These are phyloP conservation scores for Watsonalla binaria DNA, from an alignment of 2,888 invertebrate species.

Conservation along the genomic window DNA sequence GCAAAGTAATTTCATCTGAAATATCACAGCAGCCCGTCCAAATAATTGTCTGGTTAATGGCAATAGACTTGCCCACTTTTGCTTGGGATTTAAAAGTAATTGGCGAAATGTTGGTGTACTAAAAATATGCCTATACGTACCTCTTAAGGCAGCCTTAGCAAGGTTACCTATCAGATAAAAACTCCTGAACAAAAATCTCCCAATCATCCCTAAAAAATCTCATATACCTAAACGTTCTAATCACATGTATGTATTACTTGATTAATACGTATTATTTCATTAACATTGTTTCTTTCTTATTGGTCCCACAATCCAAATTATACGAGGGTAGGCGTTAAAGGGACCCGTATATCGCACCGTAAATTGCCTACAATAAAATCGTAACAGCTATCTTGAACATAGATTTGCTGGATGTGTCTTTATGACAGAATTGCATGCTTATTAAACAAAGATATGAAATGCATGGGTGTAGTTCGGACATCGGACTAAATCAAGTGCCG, in stretches of 20 bases:
- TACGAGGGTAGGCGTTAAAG: slow-evolving; percentile 64
- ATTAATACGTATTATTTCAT: slow-evolving; percentile 55
- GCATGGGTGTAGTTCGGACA: too few species aligned
- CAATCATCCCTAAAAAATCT: background rate
- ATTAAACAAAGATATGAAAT: background rate
- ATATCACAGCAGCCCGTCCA: too few species aligned
- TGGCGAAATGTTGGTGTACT: too few species aligned
- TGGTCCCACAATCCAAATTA: slow-evolving; percentile 63
- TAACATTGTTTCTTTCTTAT: slow-evolving; percentile 62
- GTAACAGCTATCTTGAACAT: slow-evolving; percentile 39
- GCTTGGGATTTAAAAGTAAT: too few species aligned
- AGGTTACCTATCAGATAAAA: too few species aligned
- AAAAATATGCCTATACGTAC: too few species aligned
- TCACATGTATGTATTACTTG: slow-evolving; percentile 34
- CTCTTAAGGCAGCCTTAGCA: too few species aligned
- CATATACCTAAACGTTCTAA: slow-evolving; percentile 16
- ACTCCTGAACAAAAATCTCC: too few species aligned
- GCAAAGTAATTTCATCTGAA: too few species aligned
- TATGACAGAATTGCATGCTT: background rate
- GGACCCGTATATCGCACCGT: slow-evolving; percentile 63
- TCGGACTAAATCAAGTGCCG: too few species aligned
- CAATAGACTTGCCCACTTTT: too few species aligned
- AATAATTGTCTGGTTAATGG: too few species aligned
- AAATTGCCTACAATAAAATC: slow-evolving; percentile 73
- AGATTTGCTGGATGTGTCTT: background rate